These are phyloP conservation scores for Anorthoa munda DNA, from an alignment of 2,888 invertebrate genomes.

Conservation along the genomic window DNA sequence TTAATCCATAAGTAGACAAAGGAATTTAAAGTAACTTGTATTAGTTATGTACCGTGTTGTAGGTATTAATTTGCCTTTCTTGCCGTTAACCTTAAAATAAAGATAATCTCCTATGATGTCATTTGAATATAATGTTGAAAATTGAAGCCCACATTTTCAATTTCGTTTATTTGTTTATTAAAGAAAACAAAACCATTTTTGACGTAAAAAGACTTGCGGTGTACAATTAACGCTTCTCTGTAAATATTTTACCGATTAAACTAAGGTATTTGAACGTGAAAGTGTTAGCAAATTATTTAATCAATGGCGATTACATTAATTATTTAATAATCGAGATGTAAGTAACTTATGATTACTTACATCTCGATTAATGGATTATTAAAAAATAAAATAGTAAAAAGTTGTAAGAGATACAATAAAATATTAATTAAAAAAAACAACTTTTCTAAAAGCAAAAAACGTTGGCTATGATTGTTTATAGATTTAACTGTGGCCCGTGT, in stretches of 20 bases:
- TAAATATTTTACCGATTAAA: no score
- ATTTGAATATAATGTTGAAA: constrained; percentile 33
- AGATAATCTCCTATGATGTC: constrained; percentile 20
- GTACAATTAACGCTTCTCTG: no score
- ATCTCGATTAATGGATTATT: no score
- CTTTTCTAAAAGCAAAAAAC: background rate
- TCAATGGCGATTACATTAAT: no score
- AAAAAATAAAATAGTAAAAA: no score
- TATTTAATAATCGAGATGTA: no score
- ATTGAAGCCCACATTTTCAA: constrained; percentile 45
- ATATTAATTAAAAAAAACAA: background rate
- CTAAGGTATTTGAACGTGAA: no score
- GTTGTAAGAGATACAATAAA: background rate
- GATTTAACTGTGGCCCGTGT: background rate
- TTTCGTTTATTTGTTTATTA: constrained; percentile 20
- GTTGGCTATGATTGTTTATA: background rate
- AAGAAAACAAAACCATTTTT: background rate
- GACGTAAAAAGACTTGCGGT: background rate
- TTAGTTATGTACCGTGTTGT: constrained; percentile 16
- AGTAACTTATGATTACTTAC: no score
- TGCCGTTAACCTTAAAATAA: constrained; percentile 34
- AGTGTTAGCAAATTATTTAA: no score
- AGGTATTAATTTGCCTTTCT: constrained; percentile 31
- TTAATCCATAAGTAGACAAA: constrained; percentile 6
- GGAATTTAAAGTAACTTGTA: constrained; percentile 4